Conservation (phyloP, 1,140 invertebrate genomes). For the Elysia chlorotica region DNA sequence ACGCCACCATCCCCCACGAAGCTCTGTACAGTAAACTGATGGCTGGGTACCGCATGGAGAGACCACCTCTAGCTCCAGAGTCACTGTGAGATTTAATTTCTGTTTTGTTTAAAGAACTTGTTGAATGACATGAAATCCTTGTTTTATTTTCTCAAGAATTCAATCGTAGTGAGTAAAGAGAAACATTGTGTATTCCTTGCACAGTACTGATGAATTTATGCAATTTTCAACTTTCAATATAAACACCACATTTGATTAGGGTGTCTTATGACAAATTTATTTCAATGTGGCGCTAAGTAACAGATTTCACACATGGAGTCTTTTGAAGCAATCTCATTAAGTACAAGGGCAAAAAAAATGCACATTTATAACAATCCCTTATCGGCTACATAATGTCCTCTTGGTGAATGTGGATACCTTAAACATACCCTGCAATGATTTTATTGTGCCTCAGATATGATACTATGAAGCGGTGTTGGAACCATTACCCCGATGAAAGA, state of each 20-base stretch:
- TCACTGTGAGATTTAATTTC: slow-evolving; percentile 79
- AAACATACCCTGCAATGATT: no score
- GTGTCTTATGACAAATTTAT: no score
- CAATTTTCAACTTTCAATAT: not conserved
- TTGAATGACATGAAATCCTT: not conserved
- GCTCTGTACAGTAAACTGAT: slow-evolving; percentile 82
- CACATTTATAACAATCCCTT: no score
- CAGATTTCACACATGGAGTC: no score
- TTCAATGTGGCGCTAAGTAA: no score
- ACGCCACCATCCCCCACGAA: slow-evolving; percentile 69
- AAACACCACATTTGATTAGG: no score
- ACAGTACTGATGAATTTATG: not conserved
- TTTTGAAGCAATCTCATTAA: no score
- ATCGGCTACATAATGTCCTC: no score
- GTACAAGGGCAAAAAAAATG: no score
- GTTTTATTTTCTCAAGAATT: not conserved
- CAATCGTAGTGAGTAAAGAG: not conserved
- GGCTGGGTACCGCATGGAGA: slow-evolving; percentile 91
- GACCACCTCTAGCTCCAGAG: slow-evolving; percentile 85
- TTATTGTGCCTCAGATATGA: slow-evolving; percentile 14
- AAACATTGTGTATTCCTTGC: not conserved
- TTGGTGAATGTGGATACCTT: no score
- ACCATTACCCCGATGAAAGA: slow-evolving; percentile 12
- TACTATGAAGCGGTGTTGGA: slow-evolving; percentile 20
- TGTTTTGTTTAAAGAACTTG: not conserved